Base-by-base conservation (phyloP, 2,888 invertebrate genomes). In the Mesodorylaimus sp. region DNA sequence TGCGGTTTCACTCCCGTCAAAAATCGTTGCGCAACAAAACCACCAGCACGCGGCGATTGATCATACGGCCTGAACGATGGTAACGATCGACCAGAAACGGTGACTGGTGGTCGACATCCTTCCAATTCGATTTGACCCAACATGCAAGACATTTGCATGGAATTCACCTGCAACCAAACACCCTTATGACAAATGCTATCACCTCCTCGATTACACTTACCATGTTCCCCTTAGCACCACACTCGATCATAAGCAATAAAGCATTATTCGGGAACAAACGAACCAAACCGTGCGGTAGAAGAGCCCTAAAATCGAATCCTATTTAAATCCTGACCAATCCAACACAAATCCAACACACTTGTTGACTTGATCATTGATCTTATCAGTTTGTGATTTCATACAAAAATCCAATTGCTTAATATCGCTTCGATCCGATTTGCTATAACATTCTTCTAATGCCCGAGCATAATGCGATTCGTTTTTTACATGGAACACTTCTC, bases 121-220 rank as follows among this genome's bases (percentile, higher is more conserved):
- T 99, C 97, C 68, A 99, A 75, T 67, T 97, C 95, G 60, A 97
- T 95, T 71, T 99, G 97, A 0, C 97, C 97, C 13, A 99, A 74
- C 32, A 91, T 73, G 68, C 91, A 91, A 0, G 95, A 95, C 62
- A 99, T 99, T 72, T 97, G 91, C 84, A 89, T 87, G 59, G 87
- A 84, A 66, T 95, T 95, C 0, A 93, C 70, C 70, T 70, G 55
- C 5, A 57, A 55, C 45, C 45, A 43, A 50, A 49, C 53, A 42
- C 50, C 51, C 41, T 39, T n/a, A 13, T 24, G 45, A 28, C 7
- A 45, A 28, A 26, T 45, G n/a, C n/a, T n/a, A 29, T 24, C 13
- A 39, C 21, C 10, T 39, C 13, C 21, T 39, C 10, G 10, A 23
- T 7, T 47, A 47, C 16, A 13, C 26, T 25, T 16, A 47, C 46